Evolutionary conservation across 2,888 invertebrate species (phyloP).

Genomic region (Protodeltote pygarga): DNA sequence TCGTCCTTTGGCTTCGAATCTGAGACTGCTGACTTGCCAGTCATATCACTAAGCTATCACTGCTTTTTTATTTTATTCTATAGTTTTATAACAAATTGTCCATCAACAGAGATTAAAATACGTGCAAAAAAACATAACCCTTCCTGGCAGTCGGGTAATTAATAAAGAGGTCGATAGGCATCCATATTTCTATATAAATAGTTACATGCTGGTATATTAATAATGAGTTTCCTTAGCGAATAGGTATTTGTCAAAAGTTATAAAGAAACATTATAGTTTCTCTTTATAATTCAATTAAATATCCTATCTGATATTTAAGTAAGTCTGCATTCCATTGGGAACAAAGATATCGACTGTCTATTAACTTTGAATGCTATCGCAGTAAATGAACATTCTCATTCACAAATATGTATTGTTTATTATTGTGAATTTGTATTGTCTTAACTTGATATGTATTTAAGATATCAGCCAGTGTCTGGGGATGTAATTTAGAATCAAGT

Average conservation of each 20-base stretch:
- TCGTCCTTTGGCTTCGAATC: no score
- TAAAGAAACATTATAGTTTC: no score
- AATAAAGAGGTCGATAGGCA: no score
- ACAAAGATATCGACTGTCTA: constrained; percentile 78
- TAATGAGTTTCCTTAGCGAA: not conserved
- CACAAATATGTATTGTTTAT: constrained; percentile 62
- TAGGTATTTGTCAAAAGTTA: not conserved
- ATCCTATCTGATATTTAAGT: constrained; percentile 40
- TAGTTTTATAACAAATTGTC: no score
- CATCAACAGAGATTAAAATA: no score
- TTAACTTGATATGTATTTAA: constrained; percentile 10
- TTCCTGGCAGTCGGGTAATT: no score
- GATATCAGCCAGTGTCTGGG: constrained; percentile 7
- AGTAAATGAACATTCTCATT: constrained; percentile 74
- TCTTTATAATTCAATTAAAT: constrained; percentile 1
- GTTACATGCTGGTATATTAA: not conserved
- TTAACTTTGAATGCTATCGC: constrained; percentile 77
- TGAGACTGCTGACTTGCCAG: no score
- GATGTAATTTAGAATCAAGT: not conserved
- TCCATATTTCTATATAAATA: no score
- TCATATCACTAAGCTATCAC: no score
- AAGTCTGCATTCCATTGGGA: constrained; percentile 49
- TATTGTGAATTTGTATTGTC: constrained; percentile 38
- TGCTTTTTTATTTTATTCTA: no score
- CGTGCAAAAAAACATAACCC: no score